Evolutionary conservation across 2,113 vertebrate species (phyloP).

Genomic region (Morone chrysops): DNA sequence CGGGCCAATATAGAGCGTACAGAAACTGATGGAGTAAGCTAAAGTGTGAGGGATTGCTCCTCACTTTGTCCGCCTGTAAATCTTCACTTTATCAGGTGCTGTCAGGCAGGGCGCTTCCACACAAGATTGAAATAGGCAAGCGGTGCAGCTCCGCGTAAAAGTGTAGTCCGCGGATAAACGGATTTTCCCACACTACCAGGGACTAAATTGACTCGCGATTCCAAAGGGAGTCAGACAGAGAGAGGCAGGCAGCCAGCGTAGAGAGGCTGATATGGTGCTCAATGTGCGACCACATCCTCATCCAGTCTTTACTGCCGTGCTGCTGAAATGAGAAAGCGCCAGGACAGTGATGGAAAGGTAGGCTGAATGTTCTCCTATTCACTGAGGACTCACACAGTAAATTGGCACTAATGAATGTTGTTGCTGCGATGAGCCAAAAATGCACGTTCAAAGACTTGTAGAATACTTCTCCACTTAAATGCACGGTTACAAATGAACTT

Average conservation of each 20-base stretch:
- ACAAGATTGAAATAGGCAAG: constrained; percentile 44
- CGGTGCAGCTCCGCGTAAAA: constrained; percentile 24
- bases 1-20: constrained; percentile 18
- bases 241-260: background rate
- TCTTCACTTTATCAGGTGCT: constrained; percentile 70
- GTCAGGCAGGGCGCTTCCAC: constrained; percentile 53
- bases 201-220: constrained; percentile 51
- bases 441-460: constrained; percentile 27
- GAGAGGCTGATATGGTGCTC: constrained; percentile 32
- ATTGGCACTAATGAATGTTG: constrained; percentile 18
- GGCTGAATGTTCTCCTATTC: constrained; percentile 15
- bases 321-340: constrained; percentile 27
- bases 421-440: constrained; percentile 7
- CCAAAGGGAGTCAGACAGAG: background rate
- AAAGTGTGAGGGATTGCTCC: constrained; percentile 67
- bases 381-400: constrained; percentile 1
- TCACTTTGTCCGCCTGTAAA: constrained; percentile 67
- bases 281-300: constrained; percentile 31
- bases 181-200: constrained; percentile 53
- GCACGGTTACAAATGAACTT: constrained; percentile 24
- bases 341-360: constrained; percentile 53
- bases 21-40: constrained; percentile 67
- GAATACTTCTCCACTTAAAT: constrained; percentile 27
- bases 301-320: background rate
- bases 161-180: constrained; percentile 60